Evolutionary conservation across 2,797 vertebrate genomes (phyloP).

Genomic region (Fistularia tabacaria): DNA sequence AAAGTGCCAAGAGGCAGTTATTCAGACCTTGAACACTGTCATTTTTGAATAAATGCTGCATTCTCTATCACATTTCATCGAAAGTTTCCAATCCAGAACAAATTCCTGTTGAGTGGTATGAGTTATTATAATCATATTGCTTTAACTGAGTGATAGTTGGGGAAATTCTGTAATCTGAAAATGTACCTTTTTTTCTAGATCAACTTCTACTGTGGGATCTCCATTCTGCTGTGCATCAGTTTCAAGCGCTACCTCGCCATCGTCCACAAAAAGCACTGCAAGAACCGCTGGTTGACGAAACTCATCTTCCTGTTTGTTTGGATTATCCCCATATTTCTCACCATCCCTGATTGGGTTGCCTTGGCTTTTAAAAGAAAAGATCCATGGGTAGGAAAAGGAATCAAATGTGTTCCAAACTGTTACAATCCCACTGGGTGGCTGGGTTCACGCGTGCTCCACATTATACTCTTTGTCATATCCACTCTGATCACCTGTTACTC

Average conservation of each 20-base stretch:
- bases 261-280: conserved; percentile 69
- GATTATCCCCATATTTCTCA: conserved; percentile 51
- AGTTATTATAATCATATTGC: too few relatives aligned
- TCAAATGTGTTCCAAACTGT: conserved; percentile 61
- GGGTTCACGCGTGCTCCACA: conserved; percentile 76
- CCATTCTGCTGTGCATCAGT: conserved; percentile 82
- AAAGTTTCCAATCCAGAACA: too few relatives aligned
- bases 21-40: not conserved
- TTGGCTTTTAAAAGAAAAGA: conserved; percentile 32
- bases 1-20: too few relatives aligned
- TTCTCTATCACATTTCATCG: too few relatives aligned
- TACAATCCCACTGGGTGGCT: conserved; percentile 57
- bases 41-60: not conserved
- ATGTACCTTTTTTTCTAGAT: conserved; percentile 56
- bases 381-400: conserved; percentile 9
- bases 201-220: conserved; percentile 89
- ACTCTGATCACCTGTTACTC: conserved; percentile 72
- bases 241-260: conserved; percentile 83
- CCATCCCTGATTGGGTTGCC: conserved; percentile 69
- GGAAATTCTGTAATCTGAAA: not conserved
- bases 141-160: too few relatives aligned
- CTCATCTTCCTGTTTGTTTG: conserved; percentile 77
- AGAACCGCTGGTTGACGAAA: conserved; percentile 67
- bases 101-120: too few relatives aligned
- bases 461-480: conserved; percentile 75